These are phyloP conservation scores for Oryctes rhinoceros DNA, from an alignment of 1,140 invertebrate species.

Conservation along the genomic window DNA sequence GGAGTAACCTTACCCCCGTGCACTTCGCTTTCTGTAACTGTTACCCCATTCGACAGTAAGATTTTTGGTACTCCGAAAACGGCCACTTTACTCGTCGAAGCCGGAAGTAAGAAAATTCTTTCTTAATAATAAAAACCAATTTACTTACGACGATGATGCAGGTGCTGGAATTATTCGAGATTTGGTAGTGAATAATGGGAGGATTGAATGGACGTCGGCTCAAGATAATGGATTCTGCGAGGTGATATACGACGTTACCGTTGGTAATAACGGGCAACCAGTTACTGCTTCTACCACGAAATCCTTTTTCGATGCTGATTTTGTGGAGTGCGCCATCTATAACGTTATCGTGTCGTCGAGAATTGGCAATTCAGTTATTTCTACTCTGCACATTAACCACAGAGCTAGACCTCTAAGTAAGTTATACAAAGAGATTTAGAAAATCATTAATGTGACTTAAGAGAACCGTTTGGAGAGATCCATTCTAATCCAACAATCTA, in stretches of 20 bases:
- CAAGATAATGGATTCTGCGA: neutral
- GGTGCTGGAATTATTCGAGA: neutral
- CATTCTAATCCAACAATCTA: too few relatives aligned
- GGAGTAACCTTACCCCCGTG: neutral
- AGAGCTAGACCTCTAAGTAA: neutral
- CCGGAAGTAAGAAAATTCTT: neutral
- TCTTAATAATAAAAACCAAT: too few relatives aligned
- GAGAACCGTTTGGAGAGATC: too few relatives aligned
- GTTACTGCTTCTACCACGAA: neutral
- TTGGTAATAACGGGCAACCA: neutral
- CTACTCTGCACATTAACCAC: neutral
- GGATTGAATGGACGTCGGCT: neutral
- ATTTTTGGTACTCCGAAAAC: neutral
- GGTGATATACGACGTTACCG: neutral
- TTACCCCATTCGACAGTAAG: neutral
- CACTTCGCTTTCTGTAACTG: neutral
- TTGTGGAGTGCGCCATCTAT: neutral
- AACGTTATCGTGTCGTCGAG: neutral
- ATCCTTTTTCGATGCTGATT: neutral
- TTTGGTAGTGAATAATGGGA: neutral
- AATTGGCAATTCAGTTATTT: neutral
- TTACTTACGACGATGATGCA: neutral
- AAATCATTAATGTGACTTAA: neutral
- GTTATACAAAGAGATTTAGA: neutral
- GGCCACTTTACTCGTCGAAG: neutral